These are phyloP conservation scores for Sycophaga agraensis DNA, from an alignment of 1,140 invertebrate species.

Conservation along the genomic window DNA sequence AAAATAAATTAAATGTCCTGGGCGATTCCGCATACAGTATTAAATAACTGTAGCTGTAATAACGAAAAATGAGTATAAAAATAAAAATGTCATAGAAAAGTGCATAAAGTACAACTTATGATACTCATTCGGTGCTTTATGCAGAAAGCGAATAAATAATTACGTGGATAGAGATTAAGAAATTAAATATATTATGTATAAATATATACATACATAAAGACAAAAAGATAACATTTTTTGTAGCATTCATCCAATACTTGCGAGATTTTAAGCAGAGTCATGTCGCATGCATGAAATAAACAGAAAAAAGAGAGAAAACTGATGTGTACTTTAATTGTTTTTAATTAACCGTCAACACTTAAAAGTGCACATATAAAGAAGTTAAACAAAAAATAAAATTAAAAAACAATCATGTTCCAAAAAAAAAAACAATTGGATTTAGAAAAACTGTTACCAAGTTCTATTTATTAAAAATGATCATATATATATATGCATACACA, in stretches of 20 bases:
- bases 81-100: slow-evolving; percentile 11
- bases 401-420: no score
- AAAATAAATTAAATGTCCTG: slow-evolving; percentile 22
- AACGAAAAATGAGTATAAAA: neutral
- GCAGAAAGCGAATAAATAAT: neutral
- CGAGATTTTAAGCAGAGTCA: no score
- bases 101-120: slow-evolving; percentile 17
- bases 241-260: neutral
- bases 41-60: slow-evolving; percentile 14
- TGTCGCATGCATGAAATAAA: no score
- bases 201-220: neutral
- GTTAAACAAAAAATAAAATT: no score
- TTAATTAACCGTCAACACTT: slow-evolving; percentile 17
- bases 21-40: slow-evolving; percentile 12
- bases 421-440: no score
- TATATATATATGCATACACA: no score
- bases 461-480: neutral
- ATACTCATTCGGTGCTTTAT: slow-evolving; percentile 7
- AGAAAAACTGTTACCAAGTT: neutral
- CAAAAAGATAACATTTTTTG: slow-evolving; percentile 8
- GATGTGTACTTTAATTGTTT: slow-evolving; percentile 7
- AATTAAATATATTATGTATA: neutral
- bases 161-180: slow-evolving; percentile 6
- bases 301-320: neutral
- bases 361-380: neutral